These are phyloP conservation scores for Glyphotaelius pellucidus DNA, from an alignment of 2,888 invertebrate genomes.

Conservation along the genomic window DNA sequence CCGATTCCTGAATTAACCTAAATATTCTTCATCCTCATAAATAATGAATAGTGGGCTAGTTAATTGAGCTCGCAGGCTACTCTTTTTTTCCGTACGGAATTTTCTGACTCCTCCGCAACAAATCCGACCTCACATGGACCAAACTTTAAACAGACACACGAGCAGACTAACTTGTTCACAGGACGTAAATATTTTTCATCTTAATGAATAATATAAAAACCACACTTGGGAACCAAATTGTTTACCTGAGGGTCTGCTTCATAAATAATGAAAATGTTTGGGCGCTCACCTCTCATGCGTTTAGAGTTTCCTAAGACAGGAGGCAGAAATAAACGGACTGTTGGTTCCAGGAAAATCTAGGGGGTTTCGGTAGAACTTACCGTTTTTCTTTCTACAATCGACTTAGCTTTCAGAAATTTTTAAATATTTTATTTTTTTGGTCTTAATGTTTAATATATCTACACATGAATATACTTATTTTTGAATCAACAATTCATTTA, in stretches of 20 bases:
- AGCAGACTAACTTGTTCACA: slow-evolving; percentile 21
- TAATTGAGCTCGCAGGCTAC: not conserved
- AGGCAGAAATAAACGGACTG: not conserved
- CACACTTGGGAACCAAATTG: slow-evolving; percentile 25
- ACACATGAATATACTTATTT: not conserved
- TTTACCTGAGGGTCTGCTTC: slow-evolving; percentile 39
- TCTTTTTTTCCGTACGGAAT: slow-evolving; percentile 2
- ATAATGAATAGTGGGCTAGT: slow-evolving; percentile 12
- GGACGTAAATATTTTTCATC: slow-evolving; percentile 53
- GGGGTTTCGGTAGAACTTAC: not conserved
- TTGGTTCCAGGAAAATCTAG: not conserved
- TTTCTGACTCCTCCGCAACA: not conserved
- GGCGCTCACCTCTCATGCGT: slow-evolving; percentile 28
- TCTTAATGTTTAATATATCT: not conserved
- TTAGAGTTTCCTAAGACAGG: slow-evolving; percentile 22
- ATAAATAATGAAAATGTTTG: slow-evolving; percentile 38
- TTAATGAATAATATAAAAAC: slow-evolving; percentile 60
- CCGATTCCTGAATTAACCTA: not conserved
- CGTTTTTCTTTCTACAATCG: not conserved
- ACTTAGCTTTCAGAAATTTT: not conserved
- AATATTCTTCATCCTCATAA: slow-evolving; percentile 26
- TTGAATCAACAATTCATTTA: not conserved
- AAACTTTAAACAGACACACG: not conserved
- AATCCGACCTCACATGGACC: not conserved
- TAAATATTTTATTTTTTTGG: not conserved